Evolutionary conservation across 2,888 invertebrate genomes (phyloP).

Genomic region (Dynastes tityus): DNA sequence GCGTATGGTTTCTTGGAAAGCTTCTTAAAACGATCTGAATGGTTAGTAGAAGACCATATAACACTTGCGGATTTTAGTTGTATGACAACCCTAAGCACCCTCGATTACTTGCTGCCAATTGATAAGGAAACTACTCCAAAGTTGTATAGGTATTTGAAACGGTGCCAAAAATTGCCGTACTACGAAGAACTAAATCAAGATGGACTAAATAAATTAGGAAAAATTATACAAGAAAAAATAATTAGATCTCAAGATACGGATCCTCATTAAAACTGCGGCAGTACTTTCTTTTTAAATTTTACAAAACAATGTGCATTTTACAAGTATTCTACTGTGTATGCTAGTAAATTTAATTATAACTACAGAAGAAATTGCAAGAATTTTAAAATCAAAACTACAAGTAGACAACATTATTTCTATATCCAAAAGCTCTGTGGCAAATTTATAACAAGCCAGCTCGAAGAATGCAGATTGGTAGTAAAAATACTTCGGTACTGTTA

Average conservation of each 20-base stretch:
- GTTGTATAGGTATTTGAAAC: slow-evolving; percentile 69
- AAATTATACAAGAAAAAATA: slow-evolving; percentile 53
- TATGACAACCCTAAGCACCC: slow-evolving; percentile 70
- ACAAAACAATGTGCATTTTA: too few species aligned
- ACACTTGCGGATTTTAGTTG: slow-evolving; percentile 65
- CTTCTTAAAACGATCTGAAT: slow-evolving; percentile 60
- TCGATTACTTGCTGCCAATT: slow-evolving; percentile 69
- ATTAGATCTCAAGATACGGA: background rate
- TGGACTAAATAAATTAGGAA: slow-evolving; percentile 53
- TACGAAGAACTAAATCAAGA: slow-evolving; percentile 62
- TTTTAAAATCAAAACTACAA: too few species aligned
- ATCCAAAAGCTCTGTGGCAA: too few species aligned
- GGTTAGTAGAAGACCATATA: slow-evolving; percentile 63
- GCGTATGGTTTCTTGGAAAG: slow-evolving; percentile 63
- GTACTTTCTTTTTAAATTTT: too few species aligned
- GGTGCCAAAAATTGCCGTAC: slow-evolving; percentile 60
- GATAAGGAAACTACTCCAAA: slow-evolving; percentile 66
- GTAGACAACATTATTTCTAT: too few species aligned
- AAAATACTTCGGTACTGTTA: too few species aligned
- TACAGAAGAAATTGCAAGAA: too few species aligned
- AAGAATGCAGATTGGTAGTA: too few species aligned
- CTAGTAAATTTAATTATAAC: too few species aligned
- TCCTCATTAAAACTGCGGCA: too few species aligned
- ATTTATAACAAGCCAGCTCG: too few species aligned
- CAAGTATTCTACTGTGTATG: too few species aligned